Conservation (phyloP, 2,797 vertebrate genomes). For the Pelobates cultripes region DNA sequence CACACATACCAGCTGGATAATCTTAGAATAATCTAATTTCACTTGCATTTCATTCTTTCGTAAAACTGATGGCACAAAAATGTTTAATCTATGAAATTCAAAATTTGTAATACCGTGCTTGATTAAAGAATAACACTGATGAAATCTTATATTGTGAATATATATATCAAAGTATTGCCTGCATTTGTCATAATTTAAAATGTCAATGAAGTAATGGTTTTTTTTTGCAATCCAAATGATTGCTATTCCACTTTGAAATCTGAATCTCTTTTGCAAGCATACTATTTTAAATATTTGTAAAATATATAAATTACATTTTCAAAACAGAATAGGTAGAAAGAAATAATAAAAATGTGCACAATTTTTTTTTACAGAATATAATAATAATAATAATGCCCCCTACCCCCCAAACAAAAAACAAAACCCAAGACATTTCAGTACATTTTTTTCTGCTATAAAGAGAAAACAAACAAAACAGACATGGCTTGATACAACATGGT, state of each 20-base stretch:
- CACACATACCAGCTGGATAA: background rate
- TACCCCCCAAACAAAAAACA: too few species aligned
- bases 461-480: too few species aligned
- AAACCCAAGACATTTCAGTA: too few species aligned
- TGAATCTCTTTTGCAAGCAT: background rate
- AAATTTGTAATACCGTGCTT: slow-evolving; percentile 25
- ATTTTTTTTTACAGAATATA: too few species aligned
- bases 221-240: slow-evolving; percentile 30
- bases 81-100: slow-evolving; percentile 23
- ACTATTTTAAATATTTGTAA: too few species aligned
- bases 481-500: too few species aligned
- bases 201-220: slow-evolving; percentile 45
- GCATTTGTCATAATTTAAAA: slow-evolving; percentile 53
- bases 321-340: too few species aligned
- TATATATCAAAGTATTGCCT: slow-evolving; percentile 37
- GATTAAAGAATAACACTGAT: slow-evolving; percentile 35
- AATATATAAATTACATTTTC: too few species aligned
- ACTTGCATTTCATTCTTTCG: too few species aligned
- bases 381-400: too few species aligned
- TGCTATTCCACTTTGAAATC: slow-evolving; percentile 33
- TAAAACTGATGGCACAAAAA: background rate
- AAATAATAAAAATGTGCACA: too few species aligned
- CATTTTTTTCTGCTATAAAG: too few species aligned
- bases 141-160: slow-evolving; percentile 33
- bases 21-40: background rate